Evolutionary conservation across 2,888 invertebrate species (phyloP), one percentile per base, ranked within the genome.

Genomic region (Dolichopus griseipennis): DNA sequence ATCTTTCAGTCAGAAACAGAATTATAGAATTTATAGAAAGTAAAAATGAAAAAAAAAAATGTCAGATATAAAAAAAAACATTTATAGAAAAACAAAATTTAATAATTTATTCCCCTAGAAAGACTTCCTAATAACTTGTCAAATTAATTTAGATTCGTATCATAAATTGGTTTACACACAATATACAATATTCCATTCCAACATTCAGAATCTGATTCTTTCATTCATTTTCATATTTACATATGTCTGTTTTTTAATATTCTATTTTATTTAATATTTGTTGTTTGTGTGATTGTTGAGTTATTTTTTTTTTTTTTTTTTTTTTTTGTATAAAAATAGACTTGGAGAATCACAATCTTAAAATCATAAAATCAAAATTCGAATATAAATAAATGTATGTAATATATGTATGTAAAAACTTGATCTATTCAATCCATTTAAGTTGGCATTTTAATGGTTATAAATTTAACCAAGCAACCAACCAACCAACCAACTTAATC

Each of bases 121-220:
- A 52, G 52, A 52, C 52, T 52, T 52, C 52, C 18, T 52, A 52
- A 52, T 52, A 52, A 52, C 52, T 52, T 52, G 52, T 52, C 52
- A 52, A 52, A 52, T 52, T 52, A 52, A 52, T 52, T 52, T 52
- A 52, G 52, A 52, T 52, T 52, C 52, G 5, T 52, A 52, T 52
- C 52, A 15, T 52, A 52, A 52, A 52, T 52, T 52, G 52, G 18
- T 52, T 41, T 41, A 41, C 41, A 41, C 41, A 41, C 15, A 41
- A 41, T 52, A 52, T 6, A 15, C 18, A 3, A 2, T 52, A 4
- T 4, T 27, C 5, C 27, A 5, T 27, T 27, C 27, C 27, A 27
- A 27, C 27, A 27, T 27, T 27, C 2, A 27, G 27, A 27, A 27
- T n/a, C n/a, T 27, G 27, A 27, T 27, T 27, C 27, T 27, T 4